phyloP scores from a whole-genome alignment of 2,888 invertebrate genomes.

The Dolomedes plantarius region DNA sequence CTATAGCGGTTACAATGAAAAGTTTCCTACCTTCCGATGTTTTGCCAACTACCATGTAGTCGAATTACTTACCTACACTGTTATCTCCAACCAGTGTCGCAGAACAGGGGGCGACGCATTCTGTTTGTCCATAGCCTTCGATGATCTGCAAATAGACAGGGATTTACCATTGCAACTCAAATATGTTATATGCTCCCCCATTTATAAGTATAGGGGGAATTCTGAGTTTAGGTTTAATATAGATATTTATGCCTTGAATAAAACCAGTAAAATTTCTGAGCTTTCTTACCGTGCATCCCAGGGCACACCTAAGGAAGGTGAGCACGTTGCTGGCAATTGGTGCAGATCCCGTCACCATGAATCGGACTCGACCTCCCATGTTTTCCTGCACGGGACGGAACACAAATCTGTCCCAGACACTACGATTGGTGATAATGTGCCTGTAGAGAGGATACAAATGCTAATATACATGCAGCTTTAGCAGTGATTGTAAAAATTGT shows the following conservation, averaged over 20 bases:
- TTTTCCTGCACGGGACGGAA: constrained; percentile 85
- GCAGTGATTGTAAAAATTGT: too few species aligned
- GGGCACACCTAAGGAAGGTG: constrained; percentile 93
- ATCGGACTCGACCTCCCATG: constrained; percentile 91
- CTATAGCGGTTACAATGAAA: too few species aligned
- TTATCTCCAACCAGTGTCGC: constrained; percentile 93
- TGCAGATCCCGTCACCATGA: constrained; percentile 96
- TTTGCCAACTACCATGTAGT: too few species aligned
- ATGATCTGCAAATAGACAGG: constrained; percentile 82
- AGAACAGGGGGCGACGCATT: constrained; percentile 93
- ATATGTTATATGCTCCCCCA: too few species aligned
- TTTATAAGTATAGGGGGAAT: too few species aligned
- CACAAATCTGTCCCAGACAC: constrained; percentile 73
- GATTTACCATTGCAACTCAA: too few species aligned
- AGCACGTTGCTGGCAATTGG: constrained; percentile 95
- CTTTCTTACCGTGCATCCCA: constrained; percentile 85
- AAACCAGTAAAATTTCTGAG: too few species aligned
- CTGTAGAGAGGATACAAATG: constrained; percentile 32
- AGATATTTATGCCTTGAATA: too few species aligned
- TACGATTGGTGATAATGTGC: constrained; percentile 56
- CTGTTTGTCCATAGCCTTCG: constrained; percentile 96
- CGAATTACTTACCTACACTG: constrained; percentile 81
- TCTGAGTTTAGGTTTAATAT: too few species aligned
- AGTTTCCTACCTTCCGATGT: too few species aligned
- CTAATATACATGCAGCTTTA: too few species aligned